A percentile compares a stretch with the other conserved stretches of the same genome.
These are phyloP conservation scores for Paguma larvata DNA, from an alignment of 2,797 vertebrate species.

Conservation along the genomic window DNA sequence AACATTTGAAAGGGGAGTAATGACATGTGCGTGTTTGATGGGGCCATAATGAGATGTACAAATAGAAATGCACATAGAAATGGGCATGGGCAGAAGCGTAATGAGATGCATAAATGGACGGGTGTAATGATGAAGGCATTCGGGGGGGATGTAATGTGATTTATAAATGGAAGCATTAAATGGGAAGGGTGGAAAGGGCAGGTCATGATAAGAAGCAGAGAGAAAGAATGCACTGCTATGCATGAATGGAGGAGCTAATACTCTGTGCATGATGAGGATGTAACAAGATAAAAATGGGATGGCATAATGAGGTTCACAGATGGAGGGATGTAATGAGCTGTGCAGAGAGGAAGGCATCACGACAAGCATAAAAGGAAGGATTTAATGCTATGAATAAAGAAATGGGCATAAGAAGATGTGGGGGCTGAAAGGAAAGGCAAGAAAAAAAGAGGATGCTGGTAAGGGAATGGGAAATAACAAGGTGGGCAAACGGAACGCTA, in stretches of 20 bases:
- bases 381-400: constrained; percentile 69
- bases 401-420: constrained; percentile 51
- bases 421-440: constrained; percentile 33
- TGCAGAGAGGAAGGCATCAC: constrained; percentile 40
- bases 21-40: constrained; percentile 51
- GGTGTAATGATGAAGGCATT: constrained; percentile 26
- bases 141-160: constrained; percentile 30
- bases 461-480: constrained; percentile 52
- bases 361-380: constrained; percentile 70
- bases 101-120: constrained; percentile 69
- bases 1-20: constrained; percentile 58
- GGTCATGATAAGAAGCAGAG: constrained; percentile 50
- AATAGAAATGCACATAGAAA: constrained; percentile 16
- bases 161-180: constrained; percentile 70
- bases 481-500: constrained; percentile 49
- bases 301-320: constrained; percentile 72
- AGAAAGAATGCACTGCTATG: neutral
- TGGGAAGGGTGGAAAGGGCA: constrained; percentile 53
- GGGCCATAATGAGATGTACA: constrained; percentile 55
- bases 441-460: neutral
- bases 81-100: neutral
- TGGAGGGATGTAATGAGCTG: constrained; percentile 74
- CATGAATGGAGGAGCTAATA: neutral
- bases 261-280: neutral
- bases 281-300: constrained; percentile 57